Conservation (phyloP, 2,888 invertebrate species). For the Tubulanus polymorphus region DNA sequence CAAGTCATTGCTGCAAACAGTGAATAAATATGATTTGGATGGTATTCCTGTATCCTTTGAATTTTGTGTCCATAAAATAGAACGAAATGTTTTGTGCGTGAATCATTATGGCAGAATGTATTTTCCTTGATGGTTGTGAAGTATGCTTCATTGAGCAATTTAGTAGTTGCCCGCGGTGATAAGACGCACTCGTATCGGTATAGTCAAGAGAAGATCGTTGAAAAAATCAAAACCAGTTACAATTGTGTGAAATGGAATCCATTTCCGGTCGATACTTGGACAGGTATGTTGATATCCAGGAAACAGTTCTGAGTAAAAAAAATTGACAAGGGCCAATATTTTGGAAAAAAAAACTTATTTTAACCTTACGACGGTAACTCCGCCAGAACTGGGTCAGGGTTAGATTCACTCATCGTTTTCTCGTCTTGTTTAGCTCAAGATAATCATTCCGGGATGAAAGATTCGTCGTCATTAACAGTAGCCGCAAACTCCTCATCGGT, state of each 20-base stretch:
- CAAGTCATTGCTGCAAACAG: conserved; percentile 23
- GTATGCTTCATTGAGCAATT: conserved; percentile 13
- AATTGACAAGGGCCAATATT: too few relatives aligned
- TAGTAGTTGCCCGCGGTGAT: conserved; percentile 43
- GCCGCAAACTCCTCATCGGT: conserved; percentile 39
- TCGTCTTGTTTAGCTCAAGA: conserved; percentile 22
- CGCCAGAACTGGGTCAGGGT: too few relatives aligned
- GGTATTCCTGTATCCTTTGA: conserved; percentile 36
- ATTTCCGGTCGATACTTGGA: conserved; percentile 45
- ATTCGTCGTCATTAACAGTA: conserved; percentile 33
- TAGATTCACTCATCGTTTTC: too few relatives aligned
- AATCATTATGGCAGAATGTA: too few relatives aligned
- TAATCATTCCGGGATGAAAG: conserved; percentile 25
- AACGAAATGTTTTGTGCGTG: too few relatives aligned
- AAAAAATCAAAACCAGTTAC: conserved; percentile 30
- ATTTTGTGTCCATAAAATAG: too few relatives aligned
- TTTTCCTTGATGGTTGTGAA: background rate
- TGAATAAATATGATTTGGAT: conserved; percentile 23
- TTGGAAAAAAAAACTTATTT: too few relatives aligned
- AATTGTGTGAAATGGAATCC: conserved; percentile 47
- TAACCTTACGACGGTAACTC: too few relatives aligned
- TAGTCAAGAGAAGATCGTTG: conserved; percentile 23
- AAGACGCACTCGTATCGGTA: conserved; percentile 26
- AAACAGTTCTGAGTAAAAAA: too few relatives aligned
- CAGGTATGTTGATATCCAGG: too few relatives aligned